Percentiles rank a stretch among this genome's conserved stretches.
Evolutionary conservation across 2,888 invertebrate genomes (phyloP).

Genomic region (Trachelus iudaicus): DNA sequence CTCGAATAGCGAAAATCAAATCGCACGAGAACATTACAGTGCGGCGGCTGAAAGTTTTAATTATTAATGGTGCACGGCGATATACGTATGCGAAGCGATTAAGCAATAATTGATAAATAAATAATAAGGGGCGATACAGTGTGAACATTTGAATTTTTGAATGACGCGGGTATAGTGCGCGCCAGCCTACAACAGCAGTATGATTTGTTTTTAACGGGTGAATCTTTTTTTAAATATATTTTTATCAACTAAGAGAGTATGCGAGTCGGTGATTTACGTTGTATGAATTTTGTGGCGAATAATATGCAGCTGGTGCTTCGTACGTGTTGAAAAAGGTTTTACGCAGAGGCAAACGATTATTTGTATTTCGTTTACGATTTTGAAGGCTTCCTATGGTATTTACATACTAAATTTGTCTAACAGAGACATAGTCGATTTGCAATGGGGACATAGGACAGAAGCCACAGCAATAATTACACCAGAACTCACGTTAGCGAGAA

Average conservation of each 20-base stretch:
- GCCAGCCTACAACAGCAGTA: neutral
- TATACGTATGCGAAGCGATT: neutral
- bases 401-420: neutral
- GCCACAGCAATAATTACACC: slow-evolving; percentile 19
- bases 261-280: neutral
- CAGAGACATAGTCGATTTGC: neutral
- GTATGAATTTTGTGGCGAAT: no score
- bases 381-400: neutral
- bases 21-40: neutral
- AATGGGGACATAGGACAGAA: slow-evolving; percentile 8
- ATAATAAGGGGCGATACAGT: neutral
- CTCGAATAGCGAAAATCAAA: neutral
- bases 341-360: neutral
- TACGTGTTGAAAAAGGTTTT: neutral
- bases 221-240: neutral
- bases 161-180: neutral
- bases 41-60: neutral
- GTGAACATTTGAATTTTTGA: neutral
- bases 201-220: neutral
- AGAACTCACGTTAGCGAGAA: slow-evolving; percentile 21
- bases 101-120: neutral
- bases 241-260: neutral
- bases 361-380: neutral
- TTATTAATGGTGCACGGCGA: neutral
- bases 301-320: neutral